phyloP scores from a whole-genome alignment of 1,140 invertebrate species.

The Polypedilum pembai region DNA sequence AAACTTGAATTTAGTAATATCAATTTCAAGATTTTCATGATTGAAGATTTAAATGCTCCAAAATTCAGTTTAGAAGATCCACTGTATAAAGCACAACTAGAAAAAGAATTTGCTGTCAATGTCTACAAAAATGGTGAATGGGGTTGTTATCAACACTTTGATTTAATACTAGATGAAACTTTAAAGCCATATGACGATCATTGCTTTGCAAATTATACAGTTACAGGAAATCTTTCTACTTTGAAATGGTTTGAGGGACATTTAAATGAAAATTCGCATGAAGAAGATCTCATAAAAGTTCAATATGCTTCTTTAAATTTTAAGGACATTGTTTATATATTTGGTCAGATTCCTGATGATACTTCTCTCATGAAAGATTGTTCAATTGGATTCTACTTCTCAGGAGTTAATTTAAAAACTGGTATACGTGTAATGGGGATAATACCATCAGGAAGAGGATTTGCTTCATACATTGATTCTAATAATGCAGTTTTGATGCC shows the following conservation, averaged over 20 bases:
- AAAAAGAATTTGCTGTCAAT: conserved; percentile 70
- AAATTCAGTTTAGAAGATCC: background rate
- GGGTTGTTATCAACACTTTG: conserved; percentile 71
- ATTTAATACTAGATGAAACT: background rate
- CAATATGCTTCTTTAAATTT: background rate
- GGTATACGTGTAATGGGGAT: too few species aligned
- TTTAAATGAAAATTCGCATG: background rate
- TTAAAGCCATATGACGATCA: background rate
- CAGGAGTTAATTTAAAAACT: too few species aligned
- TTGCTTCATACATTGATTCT: too few species aligned
- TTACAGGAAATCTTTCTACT: background rate
- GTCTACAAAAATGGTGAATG: conserved; percentile 63
- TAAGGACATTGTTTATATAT: background rate
- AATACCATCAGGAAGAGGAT: too few species aligned
- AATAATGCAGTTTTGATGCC: too few species aligned
- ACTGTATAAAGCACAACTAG: conserved; percentile 51
- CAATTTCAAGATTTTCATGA: background rate
- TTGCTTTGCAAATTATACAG: background rate
- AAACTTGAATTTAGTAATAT: background rate
- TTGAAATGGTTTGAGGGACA: background rate
- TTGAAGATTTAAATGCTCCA: background rate
- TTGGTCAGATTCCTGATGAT: background rate
- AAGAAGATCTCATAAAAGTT: background rate
- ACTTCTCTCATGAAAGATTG: too few species aligned
- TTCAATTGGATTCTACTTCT: too few species aligned